phyloP scores from a whole-genome alignment of 2,888 invertebrate species.

The Cheilosia impressa region DNA sequence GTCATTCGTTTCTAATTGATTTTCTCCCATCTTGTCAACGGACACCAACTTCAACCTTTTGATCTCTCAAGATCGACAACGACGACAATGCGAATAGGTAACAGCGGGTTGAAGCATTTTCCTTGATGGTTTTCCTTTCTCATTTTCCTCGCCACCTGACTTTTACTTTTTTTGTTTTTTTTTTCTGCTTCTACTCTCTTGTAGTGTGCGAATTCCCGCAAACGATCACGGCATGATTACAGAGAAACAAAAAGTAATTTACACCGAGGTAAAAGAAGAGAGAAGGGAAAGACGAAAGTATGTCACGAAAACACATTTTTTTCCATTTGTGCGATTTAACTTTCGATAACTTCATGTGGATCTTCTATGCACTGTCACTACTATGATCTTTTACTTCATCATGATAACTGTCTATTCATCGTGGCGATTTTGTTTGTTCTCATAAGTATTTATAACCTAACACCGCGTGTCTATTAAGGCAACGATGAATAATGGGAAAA shows the following conservation, averaged over 20 bases:
- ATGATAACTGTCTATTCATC: background rate
- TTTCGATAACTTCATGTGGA: constrained; percentile 39
- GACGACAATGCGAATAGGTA: background rate
- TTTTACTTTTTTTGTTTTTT: constrained; percentile 58
- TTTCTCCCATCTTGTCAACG: constrained; percentile 17
- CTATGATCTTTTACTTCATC: constrained; percentile 6
- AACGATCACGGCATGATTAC: constrained; percentile 13
- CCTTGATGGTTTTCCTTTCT: constrained; percentile 30
- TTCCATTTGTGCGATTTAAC: constrained; percentile 10
- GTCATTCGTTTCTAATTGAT: constrained; percentile 45
- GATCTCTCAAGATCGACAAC: constrained; percentile 17
- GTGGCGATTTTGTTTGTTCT: constrained; percentile 5
- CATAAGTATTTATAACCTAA: constrained; percentile 15
- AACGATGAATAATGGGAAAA: constrained; percentile 40
- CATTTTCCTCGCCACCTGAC: constrained; percentile 32
- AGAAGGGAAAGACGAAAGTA: background rate
- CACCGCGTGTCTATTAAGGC: constrained; percentile 5
- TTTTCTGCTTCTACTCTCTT: background rate
- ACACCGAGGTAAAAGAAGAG: background rate
- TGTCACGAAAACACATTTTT: constrained; percentile 51
- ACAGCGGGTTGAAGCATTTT: constrained; percentile 7
- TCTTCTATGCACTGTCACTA: constrained; percentile 2
- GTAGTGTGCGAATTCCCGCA: constrained; percentile 24
- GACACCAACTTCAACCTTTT: constrained; percentile 35
- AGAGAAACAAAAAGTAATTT: constrained; percentile 37